Conservation (phyloP, 2,888 invertebrate species). For the Mayetiola destructor region DNA sequence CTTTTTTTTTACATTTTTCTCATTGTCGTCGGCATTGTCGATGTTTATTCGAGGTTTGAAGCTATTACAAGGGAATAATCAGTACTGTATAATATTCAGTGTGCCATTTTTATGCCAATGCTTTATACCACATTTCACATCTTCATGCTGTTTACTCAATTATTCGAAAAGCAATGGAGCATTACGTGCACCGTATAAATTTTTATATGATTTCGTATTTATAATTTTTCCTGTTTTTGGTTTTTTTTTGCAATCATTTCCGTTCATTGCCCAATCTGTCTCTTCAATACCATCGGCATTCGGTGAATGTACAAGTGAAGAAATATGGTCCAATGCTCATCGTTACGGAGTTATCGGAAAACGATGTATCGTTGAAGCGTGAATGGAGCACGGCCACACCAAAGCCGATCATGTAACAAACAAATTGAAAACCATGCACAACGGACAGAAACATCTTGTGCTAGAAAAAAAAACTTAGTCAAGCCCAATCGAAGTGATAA, state of each 20-base stretch:
- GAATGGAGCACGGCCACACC: neutral
- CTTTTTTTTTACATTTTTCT: too few species aligned
- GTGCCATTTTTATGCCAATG: too few species aligned
- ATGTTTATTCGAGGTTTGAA: too few species aligned
- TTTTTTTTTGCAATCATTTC: too few species aligned
- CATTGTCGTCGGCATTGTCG: too few species aligned
- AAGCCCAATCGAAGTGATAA: neutral
- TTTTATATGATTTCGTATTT: conserved; percentile 6
- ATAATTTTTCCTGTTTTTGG: neutral
- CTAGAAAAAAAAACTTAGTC: neutral
- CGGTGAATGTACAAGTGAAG: neutral
- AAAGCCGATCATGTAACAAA: too few species aligned
- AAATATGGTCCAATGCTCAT: neutral
- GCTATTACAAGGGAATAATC: too few species aligned
- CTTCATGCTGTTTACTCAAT: neutral
- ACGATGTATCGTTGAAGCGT: neutral
- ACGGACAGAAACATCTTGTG: neutral
- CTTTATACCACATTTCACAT: too few species aligned
- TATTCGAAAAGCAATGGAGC: conserved; percentile 2
- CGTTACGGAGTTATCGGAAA: neutral
- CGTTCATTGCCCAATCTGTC: too few species aligned
- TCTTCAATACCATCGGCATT: too few species aligned
- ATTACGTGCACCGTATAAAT: conserved; percentile 7
- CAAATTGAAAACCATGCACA: too few species aligned
- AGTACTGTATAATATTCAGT: too few species aligned